These are phyloP conservation scores for Anthopleura xanthogrammica DNA, from an alignment of 92 coral and sea anemone genomes.

Conservation along the genomic window DNA sequence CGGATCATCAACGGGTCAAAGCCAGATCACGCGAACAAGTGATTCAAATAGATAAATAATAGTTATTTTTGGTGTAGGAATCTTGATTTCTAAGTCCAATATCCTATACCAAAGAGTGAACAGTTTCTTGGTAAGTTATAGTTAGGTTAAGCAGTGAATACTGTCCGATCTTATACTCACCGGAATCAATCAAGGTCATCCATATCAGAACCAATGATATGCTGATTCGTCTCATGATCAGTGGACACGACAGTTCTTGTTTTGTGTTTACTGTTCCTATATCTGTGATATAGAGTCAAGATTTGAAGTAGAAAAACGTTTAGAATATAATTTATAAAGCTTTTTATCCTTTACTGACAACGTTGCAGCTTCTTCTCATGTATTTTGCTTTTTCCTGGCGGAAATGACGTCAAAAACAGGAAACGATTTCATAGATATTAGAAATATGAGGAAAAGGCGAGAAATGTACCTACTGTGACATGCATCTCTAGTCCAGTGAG, in stretches of 20 bases:
- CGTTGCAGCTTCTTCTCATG: not conserved
- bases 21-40: too few relatives aligned
- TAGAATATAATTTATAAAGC: not conserved
- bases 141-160: not conserved
- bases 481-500: not conserved
- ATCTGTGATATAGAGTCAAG: too few relatives aligned
- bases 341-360: not conserved
- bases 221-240: not conserved
- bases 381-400: not conserved
- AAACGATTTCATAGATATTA: not conserved
- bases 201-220: not conserved
- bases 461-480: not conserved
- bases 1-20: too few relatives aligned
- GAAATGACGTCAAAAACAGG: not conserved
- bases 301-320: not conserved
- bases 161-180: not conserved
- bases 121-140: not conserved
- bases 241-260: too few relatives aligned
- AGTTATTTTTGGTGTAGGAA: too few relatives aligned
- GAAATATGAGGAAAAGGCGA: not conserved
- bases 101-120: not conserved
- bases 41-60: too few relatives aligned
- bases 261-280: not conserved
- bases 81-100: too few relatives aligned
- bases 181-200: conserved; percentile 4